Evolutionary conservation across 2,113 vertebrate genomes (phyloP).

Genomic region (Dicentrarchus labrax): DNA sequence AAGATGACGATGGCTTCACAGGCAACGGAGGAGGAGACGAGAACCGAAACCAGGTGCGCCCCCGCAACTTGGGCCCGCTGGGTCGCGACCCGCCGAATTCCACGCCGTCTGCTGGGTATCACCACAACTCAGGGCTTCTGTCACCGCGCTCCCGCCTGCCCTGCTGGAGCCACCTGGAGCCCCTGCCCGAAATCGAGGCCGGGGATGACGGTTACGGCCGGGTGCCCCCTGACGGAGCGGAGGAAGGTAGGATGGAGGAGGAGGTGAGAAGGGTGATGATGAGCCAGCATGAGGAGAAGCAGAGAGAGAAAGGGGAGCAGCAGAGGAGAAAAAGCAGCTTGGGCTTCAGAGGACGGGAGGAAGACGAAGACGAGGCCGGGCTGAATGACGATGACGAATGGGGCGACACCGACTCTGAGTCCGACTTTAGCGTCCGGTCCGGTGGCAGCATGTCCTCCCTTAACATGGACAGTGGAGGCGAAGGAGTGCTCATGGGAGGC

Average conservation of each 20-base stretch:
- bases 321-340: slow-evolving; percentile 62
- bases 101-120: slow-evolving; percentile 32
- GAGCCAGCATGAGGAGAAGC: slow-evolving; percentile 44
- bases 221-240: slow-evolving; percentile 92
- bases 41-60: slow-evolving; percentile 88
- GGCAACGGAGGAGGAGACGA: slow-evolving; percentile 83
- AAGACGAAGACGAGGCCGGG: slow-evolving; percentile 54
- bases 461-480: slow-evolving; percentile 81
- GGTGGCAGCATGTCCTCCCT: slow-evolving; percentile 87
- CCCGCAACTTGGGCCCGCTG: slow-evolving; percentile 63
- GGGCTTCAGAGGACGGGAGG: slow-evolving; percentile 68
- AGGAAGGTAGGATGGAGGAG: slow-evolving; percentile 80
- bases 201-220: slow-evolving; percentile 82
- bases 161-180: slow-evolving; percentile 83
- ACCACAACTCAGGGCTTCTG: slow-evolving; percentile 56
- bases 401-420: slow-evolving; percentile 88
- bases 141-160: slow-evolving; percentile 80
- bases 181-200: slow-evolving; percentile 83
- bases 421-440: slow-evolving; percentile 89
- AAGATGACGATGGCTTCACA: slow-evolving; percentile 41
- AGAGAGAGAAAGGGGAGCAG: slow-evolving; percentile 30
- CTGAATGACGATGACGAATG: slow-evolving; percentile 73
- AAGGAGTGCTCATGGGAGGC: slow-evolving; percentile 61
- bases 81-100: slow-evolving; percentile 60
- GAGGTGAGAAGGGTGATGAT: slow-evolving; percentile 70